Evolutionary conservation across 2,797 vertebrate species (phyloP), one percentile per base, ranked within the genome.

Genomic region (Spizella passerina): DNA sequence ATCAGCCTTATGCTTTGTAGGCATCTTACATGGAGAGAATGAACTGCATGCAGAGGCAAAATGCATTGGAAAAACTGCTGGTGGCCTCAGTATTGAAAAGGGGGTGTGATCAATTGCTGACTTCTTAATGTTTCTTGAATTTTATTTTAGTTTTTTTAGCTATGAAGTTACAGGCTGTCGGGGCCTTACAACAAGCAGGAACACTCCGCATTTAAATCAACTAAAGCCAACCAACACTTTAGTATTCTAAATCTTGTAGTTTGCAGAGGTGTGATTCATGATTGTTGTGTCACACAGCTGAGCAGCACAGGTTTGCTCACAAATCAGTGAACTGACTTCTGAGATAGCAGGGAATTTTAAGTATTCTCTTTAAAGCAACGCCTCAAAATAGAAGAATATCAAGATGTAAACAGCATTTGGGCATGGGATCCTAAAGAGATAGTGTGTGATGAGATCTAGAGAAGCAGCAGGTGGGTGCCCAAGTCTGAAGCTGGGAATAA

Each of bases 161-260:
- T 59, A 5, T 36, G 36, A 72, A 69, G 21, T 71, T 46, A 11
- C 46, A 66, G 59, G 30, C 19, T 14, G 26, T 72, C 11, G 1
- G 8, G n/a, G 12, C 32, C 23, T 1, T 38, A 5, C 6, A 73
- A 9, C 14, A 71, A 43, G 14, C 34, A 39, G 3, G 1, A 34
- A 2, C 1, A 0, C 3, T 46, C 57, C 22, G 10, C 11, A 5
- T 38, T 69, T 43, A 43, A 80, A 30, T 63, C 14, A 47, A 3
- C 66, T 70, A 36, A 53, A 90, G 57, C 29, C 14, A 72, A 8
- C 14, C 2, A 3, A 43, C 9, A 9, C 12, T 66, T 46, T 13
- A 23, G 26, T 64, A 19, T 22, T 87, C 43, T 55, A 61, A 91
- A 64, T 26, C 13, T 36, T 55, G 43, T 3, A 8, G 23, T 68